These are phyloP conservation scores for Meiosimyza decipiens DNA, from an alignment of 2,888 invertebrate genomes.

Conservation along the genomic window DNA sequence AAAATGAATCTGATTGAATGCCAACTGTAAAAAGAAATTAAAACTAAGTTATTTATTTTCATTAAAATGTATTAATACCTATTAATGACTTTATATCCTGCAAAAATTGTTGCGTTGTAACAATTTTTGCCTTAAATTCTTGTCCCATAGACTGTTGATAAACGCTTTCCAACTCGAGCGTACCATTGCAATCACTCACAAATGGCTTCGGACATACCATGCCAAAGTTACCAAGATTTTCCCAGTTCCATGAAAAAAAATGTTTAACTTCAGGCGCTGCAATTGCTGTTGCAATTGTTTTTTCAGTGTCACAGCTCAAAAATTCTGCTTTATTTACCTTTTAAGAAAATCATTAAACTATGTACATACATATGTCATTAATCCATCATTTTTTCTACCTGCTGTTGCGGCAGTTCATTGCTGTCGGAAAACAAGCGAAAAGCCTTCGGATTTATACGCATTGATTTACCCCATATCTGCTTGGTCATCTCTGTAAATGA, in stretches of 20 bases:
- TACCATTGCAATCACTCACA: conserved; percentile 48
- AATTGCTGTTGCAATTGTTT: background rate
- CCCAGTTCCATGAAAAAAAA: conserved; percentile 53
- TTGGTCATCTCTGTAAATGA: conserved; percentile 51
- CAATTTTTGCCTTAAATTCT: conserved; percentile 48
- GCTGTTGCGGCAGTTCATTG: conserved; percentile 20
- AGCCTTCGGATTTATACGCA: conserved; percentile 46
- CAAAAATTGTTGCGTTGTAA: conserved; percentile 50
- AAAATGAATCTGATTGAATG: conserved; percentile 71
- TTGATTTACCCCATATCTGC: conserved; percentile 46
- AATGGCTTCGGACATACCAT: conserved; percentile 48
- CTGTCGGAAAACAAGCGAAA: conserved; percentile 45
- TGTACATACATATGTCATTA: too few relatives aligned
- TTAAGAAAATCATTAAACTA: too few relatives aligned
- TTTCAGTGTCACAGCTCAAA: background rate
- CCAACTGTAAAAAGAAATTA: conserved; percentile 66
- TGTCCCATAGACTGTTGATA: conserved; percentile 43
- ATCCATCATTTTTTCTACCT: background rate
- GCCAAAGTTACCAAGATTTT: conserved; percentile 51
- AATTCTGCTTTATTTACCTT: background rate
- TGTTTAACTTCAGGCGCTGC: background rate
- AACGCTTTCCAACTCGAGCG: conserved; percentile 49
- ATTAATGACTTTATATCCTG: conserved; percentile 57
- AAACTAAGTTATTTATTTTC: background rate
- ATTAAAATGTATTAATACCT: conserved; percentile 43